Evolutionary conservation across 2,797 vertebrate genomes (phyloP).

Genomic region (Takifugu rubripes): DNA sequence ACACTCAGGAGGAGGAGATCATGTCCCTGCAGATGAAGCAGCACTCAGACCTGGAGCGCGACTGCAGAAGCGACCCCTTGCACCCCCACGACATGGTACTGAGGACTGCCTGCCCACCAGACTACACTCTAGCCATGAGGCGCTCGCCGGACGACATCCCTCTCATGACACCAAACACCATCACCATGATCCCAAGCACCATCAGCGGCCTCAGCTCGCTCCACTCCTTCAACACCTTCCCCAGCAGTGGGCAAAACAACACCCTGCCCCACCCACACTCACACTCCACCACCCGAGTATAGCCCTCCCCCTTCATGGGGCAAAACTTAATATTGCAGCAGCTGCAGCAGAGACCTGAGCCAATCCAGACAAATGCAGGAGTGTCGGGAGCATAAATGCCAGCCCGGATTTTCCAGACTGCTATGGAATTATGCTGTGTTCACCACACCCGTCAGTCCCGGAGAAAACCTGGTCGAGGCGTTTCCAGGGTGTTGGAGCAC

Average conservation of each 20-base stretch:
- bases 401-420: constrained; percentile 52
- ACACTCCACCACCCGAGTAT: constrained; percentile 99
- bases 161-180: constrained; percentile 99
- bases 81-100: constrained; percentile 97
- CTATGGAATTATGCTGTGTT: constrained; percentile 55
- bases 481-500: constrained; percentile 46
- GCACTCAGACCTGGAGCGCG: constrained; percentile 96
- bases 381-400: constrained; percentile 44
- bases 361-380: constrained; percentile 43
- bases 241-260: constrained; percentile 94
- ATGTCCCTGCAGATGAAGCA: constrained; percentile 99
- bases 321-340: constrained; percentile 28
- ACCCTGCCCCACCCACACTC: constrained; percentile 95
- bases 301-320: constrained; percentile 73
- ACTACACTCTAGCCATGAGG: constrained; percentile 99
- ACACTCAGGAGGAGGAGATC: constrained; percentile 98
- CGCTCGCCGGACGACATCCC: constrained; percentile 98
- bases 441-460: constrained; percentile 56
- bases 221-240: constrained; percentile 95
- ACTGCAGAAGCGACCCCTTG: constrained; percentile 86
- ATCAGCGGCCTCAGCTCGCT: constrained; percentile 94
- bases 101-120: constrained; percentile 96
- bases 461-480: constrained; percentile 58
- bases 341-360: constrained; percentile 43
- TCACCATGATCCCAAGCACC: constrained; percentile 98